Percentiles rank a stretch among this genome's conserved stretches.
phyloP scores from a whole-genome alignment of 2,113 vertebrate genomes.

The human region DNA sequence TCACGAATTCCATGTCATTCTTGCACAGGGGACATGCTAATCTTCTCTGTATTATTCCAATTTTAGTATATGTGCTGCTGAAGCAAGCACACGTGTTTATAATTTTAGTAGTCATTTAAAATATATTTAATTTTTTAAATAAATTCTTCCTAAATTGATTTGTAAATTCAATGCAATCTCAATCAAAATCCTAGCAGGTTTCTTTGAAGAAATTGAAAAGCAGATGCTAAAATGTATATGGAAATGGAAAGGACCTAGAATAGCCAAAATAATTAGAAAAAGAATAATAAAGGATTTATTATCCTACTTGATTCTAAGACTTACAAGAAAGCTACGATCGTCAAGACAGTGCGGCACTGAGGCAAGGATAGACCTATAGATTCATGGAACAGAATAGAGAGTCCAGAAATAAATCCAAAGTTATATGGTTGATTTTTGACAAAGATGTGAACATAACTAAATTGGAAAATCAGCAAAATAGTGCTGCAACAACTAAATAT shows the following conservation, averaged over 20 bases:
- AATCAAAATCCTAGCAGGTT: background rate
- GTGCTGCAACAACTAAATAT: background rate
- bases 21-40: too few relatives aligned
- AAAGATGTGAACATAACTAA: background rate
- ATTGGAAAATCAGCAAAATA: background rate
- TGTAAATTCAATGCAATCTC: background rate
- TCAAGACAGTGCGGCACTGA: background rate
- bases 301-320: background rate
- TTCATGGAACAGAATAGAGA: background rate
- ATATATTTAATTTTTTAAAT: background rate
- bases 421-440: background rate
- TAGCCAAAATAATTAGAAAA: background rate
- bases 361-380: background rate
- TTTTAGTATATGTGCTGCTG: too few relatives aligned
- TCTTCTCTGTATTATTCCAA: too few relatives aligned
- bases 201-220: slow-evolving; percentile 20
- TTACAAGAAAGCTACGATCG: background rate
- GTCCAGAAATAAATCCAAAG: background rate
- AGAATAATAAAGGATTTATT: slow-evolving; percentile 15
- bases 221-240: background rate
- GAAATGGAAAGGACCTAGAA: background rate
- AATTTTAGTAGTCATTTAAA: slow-evolving; percentile 25
- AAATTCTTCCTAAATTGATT: background rate
- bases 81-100: too few relatives aligned
- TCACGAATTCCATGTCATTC: too few relatives aligned